These are phyloP conservation scores for Corvus cornix DNA, from an alignment of 2,113 vertebrate species.

Conservation along the genomic window DNA sequence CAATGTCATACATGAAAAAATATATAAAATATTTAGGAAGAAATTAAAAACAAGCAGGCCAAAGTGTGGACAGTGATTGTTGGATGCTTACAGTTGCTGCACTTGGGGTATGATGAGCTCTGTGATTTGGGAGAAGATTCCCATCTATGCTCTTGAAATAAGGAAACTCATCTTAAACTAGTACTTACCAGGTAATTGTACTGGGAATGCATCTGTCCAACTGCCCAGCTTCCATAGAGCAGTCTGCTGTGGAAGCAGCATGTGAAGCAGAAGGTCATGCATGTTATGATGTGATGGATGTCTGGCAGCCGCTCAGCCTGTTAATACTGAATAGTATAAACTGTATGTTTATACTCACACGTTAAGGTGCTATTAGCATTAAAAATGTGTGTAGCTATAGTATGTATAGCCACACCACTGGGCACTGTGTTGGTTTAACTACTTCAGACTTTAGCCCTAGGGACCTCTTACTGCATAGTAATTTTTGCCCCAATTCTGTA, in stretches of 20 bases:
- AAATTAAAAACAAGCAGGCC: neutral
- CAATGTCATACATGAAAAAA: neutral
- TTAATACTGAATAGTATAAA: neutral
- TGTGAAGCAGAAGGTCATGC: neutral
- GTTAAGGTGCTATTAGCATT: neutral
- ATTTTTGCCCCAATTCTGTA: neutral
- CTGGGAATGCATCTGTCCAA: neutral
- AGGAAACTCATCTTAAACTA: neutral
- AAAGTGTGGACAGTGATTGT: neutral
- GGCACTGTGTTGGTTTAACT: neutral
- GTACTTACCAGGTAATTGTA: neutral
- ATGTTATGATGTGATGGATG: accelerated
- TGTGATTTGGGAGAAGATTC: neutral
- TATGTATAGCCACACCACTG: neutral
- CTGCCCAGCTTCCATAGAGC: neutral
- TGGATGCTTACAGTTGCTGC: neutral
- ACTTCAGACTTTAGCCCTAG: neutral
- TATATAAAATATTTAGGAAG: neutral
- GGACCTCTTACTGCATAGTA: neutral
- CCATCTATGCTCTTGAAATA: neutral
- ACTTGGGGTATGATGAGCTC: neutral
- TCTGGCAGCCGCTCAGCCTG: neutral
- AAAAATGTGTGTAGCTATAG: neutral
- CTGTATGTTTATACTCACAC: neutral
- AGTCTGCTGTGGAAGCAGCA: neutral